Evolutionary conservation across 1,140 invertebrate genomes (phyloP).

Genomic region (Apis cerana): DNA sequence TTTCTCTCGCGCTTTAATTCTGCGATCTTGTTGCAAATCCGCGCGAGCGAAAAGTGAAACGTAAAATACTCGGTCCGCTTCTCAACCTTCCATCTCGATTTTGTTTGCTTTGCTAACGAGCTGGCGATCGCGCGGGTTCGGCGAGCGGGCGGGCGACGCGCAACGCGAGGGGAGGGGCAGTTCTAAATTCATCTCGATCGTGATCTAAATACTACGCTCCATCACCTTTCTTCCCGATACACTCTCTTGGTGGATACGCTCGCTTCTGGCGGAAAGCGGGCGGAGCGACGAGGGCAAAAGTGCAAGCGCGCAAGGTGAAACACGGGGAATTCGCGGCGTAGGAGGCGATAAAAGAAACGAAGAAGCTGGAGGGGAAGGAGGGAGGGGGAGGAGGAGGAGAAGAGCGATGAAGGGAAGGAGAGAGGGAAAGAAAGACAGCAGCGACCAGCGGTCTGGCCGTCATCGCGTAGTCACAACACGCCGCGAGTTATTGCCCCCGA

Average conservation of each 20-base stretch:
- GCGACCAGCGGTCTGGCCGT: conserved; percentile 75
- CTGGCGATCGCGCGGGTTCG: not conserved
- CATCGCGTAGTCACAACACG: conserved; percentile 74
- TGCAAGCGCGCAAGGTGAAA: not conserved
- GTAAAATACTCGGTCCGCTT: too few relatives aligned
- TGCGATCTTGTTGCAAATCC: not conserved
- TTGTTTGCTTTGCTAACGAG: not conserved
- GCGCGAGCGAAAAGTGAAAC: too few relatives aligned
- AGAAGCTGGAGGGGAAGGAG: not conserved
- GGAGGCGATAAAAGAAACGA: not conserved
- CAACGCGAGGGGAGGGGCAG: too few relatives aligned
- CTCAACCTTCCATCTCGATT: too few relatives aligned
- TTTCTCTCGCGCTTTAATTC: conserved; percentile 17
- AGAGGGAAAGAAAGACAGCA: conserved; percentile 37
- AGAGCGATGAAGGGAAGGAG: not conserved
- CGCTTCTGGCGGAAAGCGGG: not conserved
- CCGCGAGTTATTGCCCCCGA: conserved; percentile 72
- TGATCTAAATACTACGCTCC: conserved; percentile 7
- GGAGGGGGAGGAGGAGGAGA: not conserved
- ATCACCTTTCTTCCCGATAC: not conserved
- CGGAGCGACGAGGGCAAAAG: not conserved
- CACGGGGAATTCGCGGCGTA: not conserved
- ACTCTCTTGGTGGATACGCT: not conserved
- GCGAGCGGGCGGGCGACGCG: too few relatives aligned
- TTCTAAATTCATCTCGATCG: not conserved